phyloP scores from a whole-genome alignment of 2,797 vertebrate genomes.

The Siniperca obscura region DNA sequence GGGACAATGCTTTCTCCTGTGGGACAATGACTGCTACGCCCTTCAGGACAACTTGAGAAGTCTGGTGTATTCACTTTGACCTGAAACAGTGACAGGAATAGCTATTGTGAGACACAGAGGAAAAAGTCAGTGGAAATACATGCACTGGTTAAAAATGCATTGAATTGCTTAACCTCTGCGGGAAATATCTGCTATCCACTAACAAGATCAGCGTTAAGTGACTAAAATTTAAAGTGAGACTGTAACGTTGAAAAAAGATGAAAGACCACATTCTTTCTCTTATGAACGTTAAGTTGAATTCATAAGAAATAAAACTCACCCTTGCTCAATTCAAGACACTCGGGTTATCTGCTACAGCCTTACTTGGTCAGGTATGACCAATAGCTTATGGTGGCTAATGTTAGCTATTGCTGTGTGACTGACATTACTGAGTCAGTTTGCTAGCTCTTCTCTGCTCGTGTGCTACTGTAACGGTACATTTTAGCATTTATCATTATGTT shows the following conservation, averaged over 20 bases:
- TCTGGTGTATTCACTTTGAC: constrained; percentile 46
- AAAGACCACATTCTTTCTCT: neutral
- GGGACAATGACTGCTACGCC: constrained; percentile 58
- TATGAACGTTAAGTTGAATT: neutral
- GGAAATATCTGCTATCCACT: neutral
- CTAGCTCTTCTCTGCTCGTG: no score
- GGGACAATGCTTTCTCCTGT: constrained; percentile 53
- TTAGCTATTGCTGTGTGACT: no score
- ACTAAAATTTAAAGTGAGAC: neutral
- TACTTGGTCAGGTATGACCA: no score
- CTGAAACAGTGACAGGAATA: constrained; percentile 44
- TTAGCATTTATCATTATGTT: no score
- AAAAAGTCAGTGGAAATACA: neutral
- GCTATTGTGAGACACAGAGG: constrained; percentile 33
- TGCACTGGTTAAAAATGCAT: neutral
- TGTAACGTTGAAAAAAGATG: neutral
- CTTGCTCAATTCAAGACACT: no score
- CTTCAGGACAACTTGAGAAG: constrained; percentile 55
- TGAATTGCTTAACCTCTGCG: neutral
- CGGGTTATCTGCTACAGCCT: no score
- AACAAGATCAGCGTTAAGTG: neutral
- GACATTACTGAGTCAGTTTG: no score
- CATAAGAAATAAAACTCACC: neutral
- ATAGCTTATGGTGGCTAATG: no score
- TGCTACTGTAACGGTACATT: no score